These are phyloP conservation scores for Rhyzopertha dominica DNA, from an alignment of 1,140 invertebrate species.

Conservation along the genomic window DNA sequence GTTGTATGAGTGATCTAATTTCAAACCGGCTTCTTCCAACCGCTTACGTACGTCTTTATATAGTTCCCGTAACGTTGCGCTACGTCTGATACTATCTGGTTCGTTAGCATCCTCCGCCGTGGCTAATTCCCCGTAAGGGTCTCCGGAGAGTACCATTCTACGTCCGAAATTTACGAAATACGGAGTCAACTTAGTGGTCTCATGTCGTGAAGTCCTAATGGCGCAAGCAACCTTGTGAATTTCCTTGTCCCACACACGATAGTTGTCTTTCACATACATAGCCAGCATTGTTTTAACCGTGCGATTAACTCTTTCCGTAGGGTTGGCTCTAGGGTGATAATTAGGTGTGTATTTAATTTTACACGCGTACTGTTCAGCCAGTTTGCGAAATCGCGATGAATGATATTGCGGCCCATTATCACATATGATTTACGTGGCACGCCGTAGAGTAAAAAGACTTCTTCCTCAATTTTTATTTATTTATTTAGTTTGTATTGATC, in stretches of 20 bases:
- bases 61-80: too few relatives aligned
- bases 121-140: too few relatives aligned
- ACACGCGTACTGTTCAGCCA: background rate
- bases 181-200: constrained; percentile 30
- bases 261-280: constrained; percentile 28
- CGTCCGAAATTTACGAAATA: constrained; percentile 17
- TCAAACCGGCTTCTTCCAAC: too few relatives aligned
- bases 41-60: too few relatives aligned
- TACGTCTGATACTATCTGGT: too few relatives aligned
- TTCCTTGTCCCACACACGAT: constrained; percentile 32
- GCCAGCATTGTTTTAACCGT: constrained; percentile 28
- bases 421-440: background rate
- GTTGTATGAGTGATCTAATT: too few relatives aligned
- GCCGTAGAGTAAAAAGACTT: too few relatives aligned
- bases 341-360: background rate
- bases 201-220: constrained; percentile 29
- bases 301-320: constrained; percentile 29
- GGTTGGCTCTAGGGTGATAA: constrained; percentile 7
- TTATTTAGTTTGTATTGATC: too few relatives aligned
- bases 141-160: constrained; percentile 8
- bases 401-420: constrained; percentile 3
- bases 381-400: background rate
- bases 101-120: too few relatives aligned
- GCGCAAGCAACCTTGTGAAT: constrained; percentile 26
- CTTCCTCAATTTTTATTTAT: too few relatives aligned